Evolutionary conservation across 2,888 invertebrate species (phyloP), one percentile per base, ranked within the genome.

Genomic region (Eupithecia exiguata): DNA sequence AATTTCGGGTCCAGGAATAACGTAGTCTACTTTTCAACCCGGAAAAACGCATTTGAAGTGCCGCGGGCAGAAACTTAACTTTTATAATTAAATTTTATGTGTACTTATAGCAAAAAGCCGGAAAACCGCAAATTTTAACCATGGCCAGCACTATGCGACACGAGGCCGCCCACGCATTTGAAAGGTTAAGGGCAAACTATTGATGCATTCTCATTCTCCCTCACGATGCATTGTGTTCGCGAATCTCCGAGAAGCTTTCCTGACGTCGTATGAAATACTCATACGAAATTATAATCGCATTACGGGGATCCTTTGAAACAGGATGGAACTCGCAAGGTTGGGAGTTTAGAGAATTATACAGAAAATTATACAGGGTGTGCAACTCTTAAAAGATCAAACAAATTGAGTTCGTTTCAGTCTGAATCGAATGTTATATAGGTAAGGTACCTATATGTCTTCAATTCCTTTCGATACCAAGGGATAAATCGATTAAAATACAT

Each of bases 121-220:
- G 66, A 66, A 21, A 40, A 40, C 5, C 21, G 38, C 40, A 38
- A 38, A 0, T 40, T 38, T n/a, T 25, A n/a, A n/a, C 5, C 76
- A 70, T 40, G 68, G 66, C 72, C 72, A 72, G 35, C 69, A 16
- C 72, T 76, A 71, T 61, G 36, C 36, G 49, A 63, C 72, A 74
- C 71, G 74, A 71, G 71, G 72, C 80, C 84, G 78, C 87, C 87
- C 83, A 88, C 88, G 82, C 84, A 79, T 80, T 84, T 81, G 80
- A 89, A 90, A 91, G 90, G 91, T 91, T 89, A 91, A 90, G 89
- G 89, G 84, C 86, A 84, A 88, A 85, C 84, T 77, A 87, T 88
- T 86, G 86, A 87, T 84, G 86, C 84, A 85, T 84, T 85, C 82
- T 83, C 21, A 21, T 53, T 53, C 58, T 21, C 58, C 10, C 82